Percentiles rank a stretch among this genome's conserved stretches.
Evolutionary conservation across 2,113 vertebrate species (phyloP).

Genomic region (Manacus vitellinus): DNA sequence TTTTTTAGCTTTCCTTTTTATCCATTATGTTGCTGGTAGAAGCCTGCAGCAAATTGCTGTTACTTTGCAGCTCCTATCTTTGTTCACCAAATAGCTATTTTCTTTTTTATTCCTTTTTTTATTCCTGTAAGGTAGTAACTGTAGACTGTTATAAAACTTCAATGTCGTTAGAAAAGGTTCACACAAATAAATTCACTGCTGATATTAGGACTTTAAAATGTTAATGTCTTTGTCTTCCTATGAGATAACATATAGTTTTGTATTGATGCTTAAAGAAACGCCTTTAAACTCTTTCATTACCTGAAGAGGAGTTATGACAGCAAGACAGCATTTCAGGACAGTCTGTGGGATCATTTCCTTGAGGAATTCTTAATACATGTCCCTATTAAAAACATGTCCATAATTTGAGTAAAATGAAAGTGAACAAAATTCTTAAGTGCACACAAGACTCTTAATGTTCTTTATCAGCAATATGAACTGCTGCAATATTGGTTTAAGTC

Average conservation of each 20-base stretch:
- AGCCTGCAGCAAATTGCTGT: neutral
- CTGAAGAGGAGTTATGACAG: neutral
- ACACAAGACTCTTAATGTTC: neutral
- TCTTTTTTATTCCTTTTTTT: slow-evolving; percentile 4
- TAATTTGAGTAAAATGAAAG: neutral
- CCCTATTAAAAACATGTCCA: neutral
- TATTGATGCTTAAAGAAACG: neutral
- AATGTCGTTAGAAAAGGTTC: neutral
- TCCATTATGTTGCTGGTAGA: neutral
- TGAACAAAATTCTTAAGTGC: neutral
- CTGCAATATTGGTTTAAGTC: neutral
- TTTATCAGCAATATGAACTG: neutral
- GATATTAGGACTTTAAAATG: neutral
- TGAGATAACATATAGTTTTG: neutral
- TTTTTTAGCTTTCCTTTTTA: slow-evolving; percentile 35
- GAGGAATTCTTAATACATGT: neutral
- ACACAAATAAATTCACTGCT: slow-evolving; percentile 9
- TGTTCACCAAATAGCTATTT: neutral
- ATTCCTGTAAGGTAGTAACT: neutral
- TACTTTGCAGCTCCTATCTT: neutral
- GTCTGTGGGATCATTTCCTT: neutral
- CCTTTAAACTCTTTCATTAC: neutral
- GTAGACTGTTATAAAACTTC: neutral
- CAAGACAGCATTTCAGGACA: neutral
- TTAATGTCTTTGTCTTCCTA: neutral